Conservation (phyloP, 1,140 invertebrate species). For the Drosophila willistoni region DNA sequence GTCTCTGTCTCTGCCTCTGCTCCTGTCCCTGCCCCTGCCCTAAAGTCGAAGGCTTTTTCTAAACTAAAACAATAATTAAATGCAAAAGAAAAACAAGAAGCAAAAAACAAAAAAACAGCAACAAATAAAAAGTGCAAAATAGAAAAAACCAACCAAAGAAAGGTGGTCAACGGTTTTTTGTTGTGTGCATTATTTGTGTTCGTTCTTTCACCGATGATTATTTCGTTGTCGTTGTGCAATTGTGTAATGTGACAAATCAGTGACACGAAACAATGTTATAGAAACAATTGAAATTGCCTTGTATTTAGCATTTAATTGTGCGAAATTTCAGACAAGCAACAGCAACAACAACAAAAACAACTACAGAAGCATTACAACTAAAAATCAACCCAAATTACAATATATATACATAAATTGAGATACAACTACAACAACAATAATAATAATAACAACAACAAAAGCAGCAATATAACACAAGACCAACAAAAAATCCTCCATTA, state of each 20-base stretch:
- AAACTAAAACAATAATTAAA: neutral
- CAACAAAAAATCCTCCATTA: conserved; percentile 27
- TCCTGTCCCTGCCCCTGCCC: neutral
- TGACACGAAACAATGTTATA: conserved; percentile 34
- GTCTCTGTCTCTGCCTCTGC: neutral
- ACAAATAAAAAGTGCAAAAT: neutral
- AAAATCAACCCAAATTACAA: conserved; percentile 10
- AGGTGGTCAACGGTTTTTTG: neutral
- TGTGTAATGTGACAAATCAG: conserved; percentile 27
- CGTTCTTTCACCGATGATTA: conserved; percentile 4
- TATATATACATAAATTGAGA: conserved; percentile 15
- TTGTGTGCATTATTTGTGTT: neutral
- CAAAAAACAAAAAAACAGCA: neutral
- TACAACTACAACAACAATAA: conserved; percentile 28
- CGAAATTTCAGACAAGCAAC: conserved; percentile 37
- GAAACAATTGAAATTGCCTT: conserved; percentile 51
- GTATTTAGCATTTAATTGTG: conserved; percentile 73
- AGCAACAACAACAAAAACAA: conserved; percentile 40
- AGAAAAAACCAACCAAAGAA: neutral
- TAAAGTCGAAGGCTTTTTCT: neutral
- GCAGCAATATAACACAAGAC: conserved; percentile 4
- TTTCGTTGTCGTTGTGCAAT: conserved; percentile 5
- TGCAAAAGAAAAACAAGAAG: neutral
- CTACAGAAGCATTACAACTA: conserved; percentile 36
- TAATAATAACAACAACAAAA: conserved; percentile 21